phyloP scores from a whole-genome alignment of 2,888 invertebrate species.

The Diarsia mendica region DNA sequence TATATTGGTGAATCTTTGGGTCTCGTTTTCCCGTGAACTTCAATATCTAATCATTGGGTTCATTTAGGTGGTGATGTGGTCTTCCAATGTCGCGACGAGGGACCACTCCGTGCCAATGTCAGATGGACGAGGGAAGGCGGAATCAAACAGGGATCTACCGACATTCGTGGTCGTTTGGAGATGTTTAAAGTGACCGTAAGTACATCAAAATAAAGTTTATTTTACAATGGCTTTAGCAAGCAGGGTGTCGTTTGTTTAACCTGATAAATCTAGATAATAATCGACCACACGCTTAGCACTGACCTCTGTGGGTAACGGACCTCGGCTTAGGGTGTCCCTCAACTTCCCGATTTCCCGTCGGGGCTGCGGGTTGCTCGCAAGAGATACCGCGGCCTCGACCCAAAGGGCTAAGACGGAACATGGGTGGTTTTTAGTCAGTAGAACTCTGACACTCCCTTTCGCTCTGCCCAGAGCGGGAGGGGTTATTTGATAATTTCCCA shows the following conservation, averaged over 20 bases:
- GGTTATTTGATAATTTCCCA: too few species aligned
- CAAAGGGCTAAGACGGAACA: too few species aligned
- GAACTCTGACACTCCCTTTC: too few species aligned
- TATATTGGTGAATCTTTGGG: conserved; percentile 15
- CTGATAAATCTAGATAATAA: neutral
- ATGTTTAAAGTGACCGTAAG: conserved; percentile 94
- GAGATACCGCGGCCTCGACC: too few species aligned
- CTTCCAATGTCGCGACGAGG: conserved; percentile 97
- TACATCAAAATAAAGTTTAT: conserved; percentile 8
- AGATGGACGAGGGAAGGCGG: conserved; percentile 94
- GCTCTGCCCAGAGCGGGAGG: too few species aligned
- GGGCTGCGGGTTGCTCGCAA: too few species aligned
- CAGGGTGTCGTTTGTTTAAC: neutral
- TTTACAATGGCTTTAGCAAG: neutral
- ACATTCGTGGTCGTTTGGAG: conserved; percentile 95
- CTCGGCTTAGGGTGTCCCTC: neutral
- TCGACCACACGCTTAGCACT: neutral
- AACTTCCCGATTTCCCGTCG: too few species aligned
- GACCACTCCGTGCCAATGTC: conserved; percentile 93
- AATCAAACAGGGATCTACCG: conserved; percentile 94
- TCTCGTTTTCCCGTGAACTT: conserved; percentile 31
- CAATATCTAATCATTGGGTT: conserved; percentile 22
- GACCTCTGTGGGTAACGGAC: neutral
- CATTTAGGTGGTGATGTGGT: conserved; percentile 96
- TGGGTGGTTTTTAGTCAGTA: too few species aligned